Evolutionary conservation across 92 coral and sea anemone species (phyloP).

Genomic region (Palythoa grandis): DNA sequence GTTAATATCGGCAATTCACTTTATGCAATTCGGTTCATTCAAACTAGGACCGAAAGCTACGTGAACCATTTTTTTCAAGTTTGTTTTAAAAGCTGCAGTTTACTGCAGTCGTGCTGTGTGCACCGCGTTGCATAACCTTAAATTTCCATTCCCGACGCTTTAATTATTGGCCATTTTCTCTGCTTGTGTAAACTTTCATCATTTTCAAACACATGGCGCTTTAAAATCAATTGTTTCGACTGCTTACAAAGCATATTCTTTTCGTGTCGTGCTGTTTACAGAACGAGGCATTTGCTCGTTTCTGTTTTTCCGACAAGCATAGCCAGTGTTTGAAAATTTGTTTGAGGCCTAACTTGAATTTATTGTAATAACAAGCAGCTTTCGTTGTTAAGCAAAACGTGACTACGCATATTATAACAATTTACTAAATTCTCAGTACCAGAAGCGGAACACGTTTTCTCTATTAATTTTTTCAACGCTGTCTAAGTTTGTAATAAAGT

Average conservation of each 20-base stretch:
- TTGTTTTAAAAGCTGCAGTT: neutral
- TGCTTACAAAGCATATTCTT: neutral
- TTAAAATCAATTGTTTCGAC: conserved; percentile 22
- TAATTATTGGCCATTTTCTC: neutral
- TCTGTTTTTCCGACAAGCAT: neutral
- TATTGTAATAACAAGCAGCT: conserved; percentile 1
- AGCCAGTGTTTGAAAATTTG: conserved; percentile 13
- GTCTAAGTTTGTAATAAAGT: neutral
- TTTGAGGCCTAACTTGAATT: conserved; percentile 8
- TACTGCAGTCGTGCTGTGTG: neutral
- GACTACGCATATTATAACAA: neutral
- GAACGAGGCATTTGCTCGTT: neutral
- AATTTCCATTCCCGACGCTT: neutral
- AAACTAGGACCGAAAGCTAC: neutral
- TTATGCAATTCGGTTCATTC: neutral
- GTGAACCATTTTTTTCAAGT: neutral
- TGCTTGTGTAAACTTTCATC: conserved; percentile 38
- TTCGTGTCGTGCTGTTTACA: conserved; percentile 36
- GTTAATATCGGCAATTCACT: conserved; percentile 4
- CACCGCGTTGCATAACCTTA: neutral
- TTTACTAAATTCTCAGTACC: neutral
- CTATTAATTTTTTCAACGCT: neutral
- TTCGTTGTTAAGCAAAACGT: conserved; percentile 12
- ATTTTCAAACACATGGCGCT: conserved; percentile 17
- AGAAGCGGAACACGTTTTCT: neutral